Base-by-base conservation (phyloP, 2,797 vertebrate genomes). In the Naso thynnoides region DNA sequence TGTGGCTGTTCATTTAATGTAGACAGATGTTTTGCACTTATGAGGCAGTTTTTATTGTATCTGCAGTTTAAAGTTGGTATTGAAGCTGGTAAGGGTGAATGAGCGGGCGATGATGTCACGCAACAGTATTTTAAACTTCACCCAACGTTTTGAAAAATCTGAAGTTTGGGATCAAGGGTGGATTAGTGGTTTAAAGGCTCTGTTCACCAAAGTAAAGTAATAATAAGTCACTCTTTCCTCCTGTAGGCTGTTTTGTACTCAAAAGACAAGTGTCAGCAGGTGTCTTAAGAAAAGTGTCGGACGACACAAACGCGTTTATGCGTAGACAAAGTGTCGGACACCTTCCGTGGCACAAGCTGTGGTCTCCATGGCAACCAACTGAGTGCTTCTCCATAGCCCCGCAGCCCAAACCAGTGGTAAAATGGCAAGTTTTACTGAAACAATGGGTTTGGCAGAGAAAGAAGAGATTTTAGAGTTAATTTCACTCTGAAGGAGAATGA, bases 21-120 rank as follows among this genome's bases (percentile, higher is more conserved):
- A n/a, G 5, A 11, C 47, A 45, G 18, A 44, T 61, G 39, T 55
- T 72, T 59, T 67, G 53, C 21, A 24, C 38, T 29, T 42, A 36
- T 47, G 5, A 48, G n/a, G 26, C 19, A 38, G 19, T 18, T n/a
- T 59, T 27, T 38, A 3, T 29, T 50, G n/a, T 7, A 14, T 29
- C 2, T 27, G 11, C 39, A 2, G 4, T 42, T 62, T 24, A 7
- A 26, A 18, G 14, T 0, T 60, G 19, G 36, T 18, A 11, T 7
- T 73, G 11, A 24, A 52, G 6, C 47, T 19, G 27, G 29, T 15
- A 6, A 54, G 14, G n/a, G 9, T 64, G 27, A 45, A 52, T 16
- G 24, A 24, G 5, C 15, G 1, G 50, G 2, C 6, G 6, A 41
- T 41, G 58, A 33, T 60, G 33, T 42, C 19, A 50, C 26, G 6